These are phyloP conservation scores for Musca vetustissima DNA, from an alignment of 1,140 invertebrate species.

Conservation along the genomic window DNA sequence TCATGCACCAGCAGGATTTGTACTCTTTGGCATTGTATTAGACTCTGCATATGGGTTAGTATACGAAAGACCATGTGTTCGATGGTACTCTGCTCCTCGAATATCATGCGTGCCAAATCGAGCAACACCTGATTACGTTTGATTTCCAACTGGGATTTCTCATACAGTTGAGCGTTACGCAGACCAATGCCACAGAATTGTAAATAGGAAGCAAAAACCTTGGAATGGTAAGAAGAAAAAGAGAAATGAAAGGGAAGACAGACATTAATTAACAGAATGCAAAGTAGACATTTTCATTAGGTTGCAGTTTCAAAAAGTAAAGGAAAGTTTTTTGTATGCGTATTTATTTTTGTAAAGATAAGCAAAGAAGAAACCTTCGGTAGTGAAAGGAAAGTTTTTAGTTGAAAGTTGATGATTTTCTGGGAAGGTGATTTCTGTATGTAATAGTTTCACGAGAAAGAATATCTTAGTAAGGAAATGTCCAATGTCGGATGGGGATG, in stretches of 20 bases:
- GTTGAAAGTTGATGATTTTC: too few relatives aligned
- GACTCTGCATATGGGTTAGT: slow-evolving; percentile 89
- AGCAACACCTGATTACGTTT: slow-evolving; percentile 93
- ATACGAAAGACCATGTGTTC: slow-evolving; percentile 94
- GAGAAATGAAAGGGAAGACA: neutral
- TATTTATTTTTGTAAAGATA: too few relatives aligned
- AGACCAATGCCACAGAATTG: slow-evolving; percentile 96
- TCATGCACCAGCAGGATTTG: slow-evolving; percentile 89
- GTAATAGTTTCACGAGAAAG: too few relatives aligned
- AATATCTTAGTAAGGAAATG: too few relatives aligned
- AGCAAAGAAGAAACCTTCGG: too few relatives aligned
- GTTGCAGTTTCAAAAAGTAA: neutral
- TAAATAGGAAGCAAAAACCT: slow-evolving; percentile 86
- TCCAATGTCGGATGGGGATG: too few relatives aligned
- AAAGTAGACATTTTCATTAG: neutral
- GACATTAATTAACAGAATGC: neutral
- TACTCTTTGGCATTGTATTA: slow-evolving; percentile 90
- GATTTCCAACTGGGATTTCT: slow-evolving; percentile 90
- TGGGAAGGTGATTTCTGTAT: too few relatives aligned
- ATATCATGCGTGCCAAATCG: slow-evolving; percentile 92
- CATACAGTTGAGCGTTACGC: slow-evolving; percentile 91
- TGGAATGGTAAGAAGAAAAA: slow-evolving; percentile 11
- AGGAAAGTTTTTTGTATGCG: slow-evolving; percentile 19
- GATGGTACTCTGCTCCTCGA: slow-evolving; percentile 95
- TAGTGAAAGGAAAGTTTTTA: too few relatives aligned